These are phyloP conservation scores for Polyodon spathula DNA, from an alignment of 2,113 vertebrate species.

Conservation along the genomic window DNA sequence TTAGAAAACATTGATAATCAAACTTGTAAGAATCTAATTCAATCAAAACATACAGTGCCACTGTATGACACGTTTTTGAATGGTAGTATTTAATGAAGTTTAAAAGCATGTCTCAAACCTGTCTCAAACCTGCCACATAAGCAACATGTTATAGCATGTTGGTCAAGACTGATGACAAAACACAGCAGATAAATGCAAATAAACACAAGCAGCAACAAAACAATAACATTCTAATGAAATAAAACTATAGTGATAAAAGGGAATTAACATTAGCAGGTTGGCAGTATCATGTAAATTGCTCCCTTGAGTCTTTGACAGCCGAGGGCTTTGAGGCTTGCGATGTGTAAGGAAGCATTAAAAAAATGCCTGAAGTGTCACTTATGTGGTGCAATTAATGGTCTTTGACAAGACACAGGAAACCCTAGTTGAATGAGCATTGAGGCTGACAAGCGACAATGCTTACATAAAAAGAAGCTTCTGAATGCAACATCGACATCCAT, in stretches of 20 bases:
- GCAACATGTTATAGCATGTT: too few relatives aligned
- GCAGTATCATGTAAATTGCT: constrained; percentile 46
- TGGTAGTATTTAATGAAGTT: too few relatives aligned
- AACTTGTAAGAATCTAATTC: too few relatives aligned
- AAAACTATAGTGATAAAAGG: neutral
- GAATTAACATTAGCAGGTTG: constrained; percentile 33
- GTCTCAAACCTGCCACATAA: too few relatives aligned
- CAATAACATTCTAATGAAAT: constrained; percentile 1
- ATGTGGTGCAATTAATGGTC: constrained; percentile 51
- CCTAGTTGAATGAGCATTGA: constrained; percentile 24
- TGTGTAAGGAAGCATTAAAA: constrained; percentile 40
- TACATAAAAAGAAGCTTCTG: constrained; percentile 23
- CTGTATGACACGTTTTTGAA: too few relatives aligned
- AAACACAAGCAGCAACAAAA: constrained; percentile 1
- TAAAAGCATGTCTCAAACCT: too few relatives aligned
- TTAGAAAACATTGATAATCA: too few relatives aligned
- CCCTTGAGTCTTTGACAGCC: constrained; percentile 43
- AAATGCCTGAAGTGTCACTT: constrained; percentile 39
- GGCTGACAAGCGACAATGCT: constrained; percentile 7
- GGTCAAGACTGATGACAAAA: too few relatives aligned
- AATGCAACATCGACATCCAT: constrained; percentile 18
- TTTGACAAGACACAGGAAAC: constrained; percentile 41
- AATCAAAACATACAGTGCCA: too few relatives aligned
- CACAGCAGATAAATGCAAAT: constrained; percentile 5
- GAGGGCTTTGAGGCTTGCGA: constrained; percentile 42